Base-by-base conservation (phyloP, 1,140 invertebrate species). In the Meloidogyne hapla region DNA sequence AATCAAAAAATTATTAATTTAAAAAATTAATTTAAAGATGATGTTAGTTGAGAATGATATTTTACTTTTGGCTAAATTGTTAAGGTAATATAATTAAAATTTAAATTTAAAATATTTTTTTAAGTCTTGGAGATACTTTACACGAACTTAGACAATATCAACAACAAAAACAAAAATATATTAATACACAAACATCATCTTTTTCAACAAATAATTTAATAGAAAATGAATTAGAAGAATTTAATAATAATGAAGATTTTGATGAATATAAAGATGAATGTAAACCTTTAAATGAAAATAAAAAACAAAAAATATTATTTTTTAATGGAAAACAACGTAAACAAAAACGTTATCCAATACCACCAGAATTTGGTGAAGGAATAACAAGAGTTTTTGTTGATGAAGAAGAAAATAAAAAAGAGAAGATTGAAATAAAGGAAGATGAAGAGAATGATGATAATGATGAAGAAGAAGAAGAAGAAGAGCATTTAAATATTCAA, bases 21-120 rank as follows among this genome's bases (percentile, higher is more conserved):
- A n/a, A n/a, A n/a, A n/a, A n/a, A n/a, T n/a, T n/a, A n/a, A n/a
- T n/a, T n/a, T n/a, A n/a, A n/a, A n/a, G 81, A 80, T 84, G 61
- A 66, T 74, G n/a, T 48, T 82, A 64, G 83, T 82, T 83, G 81
- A 82, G 69, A 82, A 84, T 68, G 81, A 82, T 65, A 77, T 82
- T 23, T 61, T 76, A 48, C 65, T 82, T 25, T 28, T 82, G 70
- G 65, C 82, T 48, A 82, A 82, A 66, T 74, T 82, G 25, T 69
- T 82, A 26, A 71, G 40, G 23, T 56, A 56, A n/a, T 1, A n/a
- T 56, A 56, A 56, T n/a, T 56, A n/a, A 56, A 56, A 56, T 48
- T 18, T 18, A 18, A 48, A 48, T 18, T 48, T 18, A 48, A 18
- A 48, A 48, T n/a, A n/a, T 48, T 48, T 18, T 3, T 18, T 18